These are phyloP conservation scores for Drosophila bifasciata DNA, from an alignment of 1,140 invertebrate genomes.

Conservation along the genomic window DNA sequence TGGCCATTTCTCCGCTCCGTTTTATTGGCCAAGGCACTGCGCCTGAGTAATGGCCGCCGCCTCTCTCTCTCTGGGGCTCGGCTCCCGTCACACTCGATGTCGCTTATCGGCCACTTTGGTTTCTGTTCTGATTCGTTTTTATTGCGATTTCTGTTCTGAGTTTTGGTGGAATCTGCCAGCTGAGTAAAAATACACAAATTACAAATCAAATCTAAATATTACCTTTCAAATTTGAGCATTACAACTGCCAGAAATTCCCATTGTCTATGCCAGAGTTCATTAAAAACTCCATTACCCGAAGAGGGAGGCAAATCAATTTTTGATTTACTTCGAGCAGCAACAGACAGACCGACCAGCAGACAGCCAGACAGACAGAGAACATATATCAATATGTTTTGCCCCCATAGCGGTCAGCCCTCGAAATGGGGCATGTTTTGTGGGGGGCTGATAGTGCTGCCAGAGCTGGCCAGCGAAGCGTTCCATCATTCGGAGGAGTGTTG, in stretches of 20 bases:
- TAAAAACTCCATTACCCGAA: constrained; percentile 70
- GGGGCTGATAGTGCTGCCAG: constrained; percentile 41
- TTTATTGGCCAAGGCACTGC: constrained; percentile 67
- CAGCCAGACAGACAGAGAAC: constrained; percentile 9
- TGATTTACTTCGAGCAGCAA: constrained; percentile 66
- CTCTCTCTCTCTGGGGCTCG: constrained; percentile 6
- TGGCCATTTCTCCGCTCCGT: constrained; percentile 63
- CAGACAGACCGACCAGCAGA: constrained; percentile 1
- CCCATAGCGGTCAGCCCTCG: constrained; percentile 36
- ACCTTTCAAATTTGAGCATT: not conserved
- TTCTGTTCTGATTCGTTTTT: not conserved
- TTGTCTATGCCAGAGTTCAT: constrained; percentile 53
- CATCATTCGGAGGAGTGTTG: constrained; percentile 71
- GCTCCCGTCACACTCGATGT: constrained; percentile 2
- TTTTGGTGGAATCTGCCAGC: too few relatives aligned
- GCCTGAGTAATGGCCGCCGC: constrained; percentile 59
- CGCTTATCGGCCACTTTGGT: constrained; percentile 20
- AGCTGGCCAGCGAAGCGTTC: constrained; percentile 70
- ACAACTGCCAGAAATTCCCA: constrained; percentile 8
- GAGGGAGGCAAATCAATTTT: constrained; percentile 69
- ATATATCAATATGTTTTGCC: constrained; percentile 55
- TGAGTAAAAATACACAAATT: not conserved
- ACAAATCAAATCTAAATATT: constrained; percentile 1
- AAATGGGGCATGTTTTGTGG: constrained; percentile 45
- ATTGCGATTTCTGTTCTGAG: constrained; percentile 21